Percentiles rank a stretch among this genome's conserved stretches.
These are phyloP conservation scores for Onychostruthus taczanowskii DNA, from an alignment of 2,113 vertebrate genomes.

Conservation along the genomic window DNA sequence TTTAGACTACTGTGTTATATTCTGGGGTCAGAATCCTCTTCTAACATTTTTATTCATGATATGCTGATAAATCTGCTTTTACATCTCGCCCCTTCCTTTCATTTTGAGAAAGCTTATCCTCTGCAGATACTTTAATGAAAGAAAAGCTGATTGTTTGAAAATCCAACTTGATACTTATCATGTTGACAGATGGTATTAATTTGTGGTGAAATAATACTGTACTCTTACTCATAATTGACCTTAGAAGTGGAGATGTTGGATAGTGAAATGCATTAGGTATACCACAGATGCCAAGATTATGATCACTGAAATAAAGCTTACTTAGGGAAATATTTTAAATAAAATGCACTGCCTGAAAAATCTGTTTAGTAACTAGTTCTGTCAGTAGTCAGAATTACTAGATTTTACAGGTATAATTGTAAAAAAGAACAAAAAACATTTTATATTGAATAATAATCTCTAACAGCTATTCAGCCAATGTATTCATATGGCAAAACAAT, in stretches of 20 bases:
- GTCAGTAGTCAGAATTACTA: background rate
- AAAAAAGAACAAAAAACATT: background rate
- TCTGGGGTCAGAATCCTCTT: background rate
- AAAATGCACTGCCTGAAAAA: background rate
- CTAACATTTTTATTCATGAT: background rate
- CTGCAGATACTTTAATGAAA: background rate
- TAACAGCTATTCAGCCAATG: background rate
- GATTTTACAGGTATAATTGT: background rate
- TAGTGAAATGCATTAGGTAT: background rate
- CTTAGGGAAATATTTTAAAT: background rate
- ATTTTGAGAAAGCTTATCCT: background rate
- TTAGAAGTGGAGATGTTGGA: background rate
- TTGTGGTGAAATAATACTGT: background rate
- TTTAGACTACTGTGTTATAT: background rate
- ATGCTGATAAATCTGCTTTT: background rate
- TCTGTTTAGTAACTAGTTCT: background rate
- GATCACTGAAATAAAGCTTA: background rate
- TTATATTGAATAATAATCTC: background rate
- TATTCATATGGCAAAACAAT: background rate
- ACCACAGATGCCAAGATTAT: background rate
- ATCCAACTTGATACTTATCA: background rate
- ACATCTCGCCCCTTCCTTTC: background rate
- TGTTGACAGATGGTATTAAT: slow-evolving; percentile 27
- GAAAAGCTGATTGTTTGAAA: slow-evolving; percentile 1
- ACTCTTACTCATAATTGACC: background rate